A percentile compares a stretch with the other conserved stretches of the same genome.
phyloP scores from a whole-genome alignment of 1,140 invertebrate species.

The Harpegnathos saltator region DNA sequence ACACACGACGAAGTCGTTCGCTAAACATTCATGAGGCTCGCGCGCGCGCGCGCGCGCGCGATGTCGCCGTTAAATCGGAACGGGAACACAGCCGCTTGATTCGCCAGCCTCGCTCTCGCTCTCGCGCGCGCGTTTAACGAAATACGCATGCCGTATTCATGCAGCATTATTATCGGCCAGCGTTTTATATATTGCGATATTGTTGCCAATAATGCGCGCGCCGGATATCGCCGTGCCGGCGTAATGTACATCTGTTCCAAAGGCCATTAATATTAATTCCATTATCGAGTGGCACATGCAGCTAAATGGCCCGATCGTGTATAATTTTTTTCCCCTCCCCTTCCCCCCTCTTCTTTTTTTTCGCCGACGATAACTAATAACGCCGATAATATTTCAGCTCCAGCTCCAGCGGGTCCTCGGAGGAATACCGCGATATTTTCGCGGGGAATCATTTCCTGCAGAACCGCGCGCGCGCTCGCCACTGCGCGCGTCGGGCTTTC shows the following conservation, averaged over 20 bases:
- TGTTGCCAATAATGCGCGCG: constrained; percentile 23
- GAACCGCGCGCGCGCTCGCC: no score
- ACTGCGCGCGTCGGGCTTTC: no score
- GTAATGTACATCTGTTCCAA: constrained; percentile 45
- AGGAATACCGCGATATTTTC: not conserved
- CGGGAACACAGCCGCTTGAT: constrained; percentile 9
- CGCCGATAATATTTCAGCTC: constrained; percentile 11
- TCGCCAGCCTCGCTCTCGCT: no score
- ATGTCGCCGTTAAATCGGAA: constrained; percentile 24
- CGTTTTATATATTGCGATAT: constrained; percentile 41
- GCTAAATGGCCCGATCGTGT: constrained; percentile 27
- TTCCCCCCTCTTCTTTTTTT: constrained; percentile 1
- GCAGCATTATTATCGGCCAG: constrained; percentile 23
- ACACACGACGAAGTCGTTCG: constrained; percentile 1
- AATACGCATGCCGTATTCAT: constrained; percentile 26
- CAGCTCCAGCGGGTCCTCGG: no score
- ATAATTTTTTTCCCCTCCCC: not conserved
- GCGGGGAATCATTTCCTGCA: constrained; percentile 10
- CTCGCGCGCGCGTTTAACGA: constrained; percentile 18
- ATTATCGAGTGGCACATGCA: constrained; percentile 24
- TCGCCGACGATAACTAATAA: constrained; percentile 7
- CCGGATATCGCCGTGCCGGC: constrained; percentile 23
- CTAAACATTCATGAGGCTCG: constrained; percentile 43
- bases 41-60: not conserved
- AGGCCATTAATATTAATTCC: constrained; percentile 54